phyloP scores from a whole-genome alignment of 2,113 vertebrate genomes.

The Mola mola region DNA sequence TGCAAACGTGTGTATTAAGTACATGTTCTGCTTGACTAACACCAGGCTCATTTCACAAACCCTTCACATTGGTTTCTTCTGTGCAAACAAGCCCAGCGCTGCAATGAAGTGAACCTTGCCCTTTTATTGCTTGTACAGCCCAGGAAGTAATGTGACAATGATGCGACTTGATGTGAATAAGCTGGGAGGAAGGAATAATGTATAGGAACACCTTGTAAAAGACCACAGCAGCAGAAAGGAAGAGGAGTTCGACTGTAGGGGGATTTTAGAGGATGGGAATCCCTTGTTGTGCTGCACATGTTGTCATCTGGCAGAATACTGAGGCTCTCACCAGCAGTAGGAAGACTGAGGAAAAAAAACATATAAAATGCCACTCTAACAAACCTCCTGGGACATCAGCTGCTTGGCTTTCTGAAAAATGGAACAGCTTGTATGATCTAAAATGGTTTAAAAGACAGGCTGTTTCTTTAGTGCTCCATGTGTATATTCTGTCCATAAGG shows the following conservation, averaged over 20 bases:
- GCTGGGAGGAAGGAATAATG: neutral
- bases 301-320: slow-evolving; percentile 43
- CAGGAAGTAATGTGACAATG: slow-evolving; percentile 5
- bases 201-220: neutral
- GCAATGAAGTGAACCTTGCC: slow-evolving; percentile 45
- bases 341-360: slow-evolving; percentile 33
- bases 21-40: slow-evolving; percentile 52
- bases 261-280: slow-evolving; percentile 47
- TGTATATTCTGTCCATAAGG: slow-evolving; percentile 15
- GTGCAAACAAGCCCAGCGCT: slow-evolving; percentile 47
- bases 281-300: slow-evolving; percentile 35
- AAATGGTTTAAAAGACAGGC: slow-evolving; percentile 59
- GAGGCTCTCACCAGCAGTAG: slow-evolving; percentile 37
- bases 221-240: neutral
- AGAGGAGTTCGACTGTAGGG: neutral
- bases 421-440: slow-evolving; percentile 66
- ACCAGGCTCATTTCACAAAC: slow-evolving; percentile 56
- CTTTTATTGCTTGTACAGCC: slow-evolving; percentile 19
- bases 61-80: slow-evolving; percentile 32
- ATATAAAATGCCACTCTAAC: slow-evolving; percentile 70
- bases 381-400: slow-evolving; percentile 63
- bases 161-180: slow-evolving; percentile 16
- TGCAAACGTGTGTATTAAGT: slow-evolving; percentile 54
- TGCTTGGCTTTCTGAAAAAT: slow-evolving; percentile 55
- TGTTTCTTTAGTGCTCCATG: slow-evolving; percentile 21